Evolutionary conservation across 2,888 invertebrate genomes (phyloP).

Genomic region (Leptinotarsa peninsularis): DNA sequence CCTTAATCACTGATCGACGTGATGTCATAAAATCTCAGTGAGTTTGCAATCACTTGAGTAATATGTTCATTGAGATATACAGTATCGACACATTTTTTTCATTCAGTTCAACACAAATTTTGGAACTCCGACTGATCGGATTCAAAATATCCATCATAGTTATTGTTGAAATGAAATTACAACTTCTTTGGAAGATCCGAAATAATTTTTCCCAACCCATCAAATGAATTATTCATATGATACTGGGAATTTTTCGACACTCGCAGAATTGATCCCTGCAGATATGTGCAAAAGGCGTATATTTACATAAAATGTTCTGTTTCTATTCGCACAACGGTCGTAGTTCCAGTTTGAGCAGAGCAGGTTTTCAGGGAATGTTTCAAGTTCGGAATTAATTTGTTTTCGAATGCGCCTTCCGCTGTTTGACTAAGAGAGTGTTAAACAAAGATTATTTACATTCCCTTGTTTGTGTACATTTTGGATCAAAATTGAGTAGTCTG

Average conservation of each 20-base stretch:
- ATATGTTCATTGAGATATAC: no score
- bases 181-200: neutral
- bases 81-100: no score
- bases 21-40: no score
- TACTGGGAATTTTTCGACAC: neutral
- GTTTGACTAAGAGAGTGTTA: slow-evolving; percentile 4
- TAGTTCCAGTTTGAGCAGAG: neutral
- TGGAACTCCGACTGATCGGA: no score
- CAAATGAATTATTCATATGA: neutral
- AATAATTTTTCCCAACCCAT: neutral
- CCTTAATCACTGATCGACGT: no score
- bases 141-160: neutral
- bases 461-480: slow-evolving; percentile 3
- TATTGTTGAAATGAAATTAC: neutral
- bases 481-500: neutral
- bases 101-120: no score
- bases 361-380: neutral
- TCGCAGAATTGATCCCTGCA: neutral
- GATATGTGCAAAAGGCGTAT: neutral
- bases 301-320: neutral
- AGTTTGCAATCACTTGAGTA: no score
- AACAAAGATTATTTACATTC: slow-evolving; percentile 11
- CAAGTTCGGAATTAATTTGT: slow-evolving; percentile 4
- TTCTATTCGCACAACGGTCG: neutral
- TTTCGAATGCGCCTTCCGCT: neutral